Conservation (phyloP, 1,140 invertebrate species). For the Aethina tumida region DNA sequence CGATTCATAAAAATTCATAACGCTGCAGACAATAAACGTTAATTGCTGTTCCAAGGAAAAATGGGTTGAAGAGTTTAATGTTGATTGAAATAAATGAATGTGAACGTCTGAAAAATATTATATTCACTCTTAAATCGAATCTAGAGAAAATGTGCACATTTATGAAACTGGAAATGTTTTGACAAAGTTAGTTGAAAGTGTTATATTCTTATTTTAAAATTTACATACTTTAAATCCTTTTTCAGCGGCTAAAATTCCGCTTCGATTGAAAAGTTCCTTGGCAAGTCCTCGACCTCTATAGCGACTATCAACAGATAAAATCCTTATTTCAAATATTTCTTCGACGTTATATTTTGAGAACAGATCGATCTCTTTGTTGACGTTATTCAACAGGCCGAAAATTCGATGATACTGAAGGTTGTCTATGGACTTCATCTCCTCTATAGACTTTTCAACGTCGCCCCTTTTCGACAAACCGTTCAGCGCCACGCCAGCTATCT, state of each 20-base stretch:
- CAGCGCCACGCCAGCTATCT: slow-evolving; percentile 57
- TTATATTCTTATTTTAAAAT: neutral
- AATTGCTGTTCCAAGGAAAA: neutral
- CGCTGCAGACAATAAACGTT: neutral
- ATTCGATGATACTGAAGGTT: slow-evolving; percentile 57
- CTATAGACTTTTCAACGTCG: slow-evolving; percentile 46
- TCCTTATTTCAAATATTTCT: slow-evolving; percentile 67
- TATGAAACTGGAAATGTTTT: neutral
- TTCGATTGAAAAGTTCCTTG: slow-evolving; percentile 53
- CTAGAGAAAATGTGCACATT: neutral
- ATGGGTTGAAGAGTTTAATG: neutral
- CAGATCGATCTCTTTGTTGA: slow-evolving; percentile 50
- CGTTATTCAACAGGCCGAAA: slow-evolving; percentile 51
- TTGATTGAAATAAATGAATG: slow-evolving; percentile 1
- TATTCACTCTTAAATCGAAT: neutral
- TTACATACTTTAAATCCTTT: slow-evolving; percentile 54
- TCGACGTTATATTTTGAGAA: slow-evolving; percentile 55
- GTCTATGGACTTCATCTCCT: slow-evolving; percentile 43
- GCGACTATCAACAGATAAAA: slow-evolving; percentile 60
- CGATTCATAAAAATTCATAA: slow-evolving; percentile 9
- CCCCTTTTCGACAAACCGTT: slow-evolving; percentile 50
- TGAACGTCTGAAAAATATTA: neutral
- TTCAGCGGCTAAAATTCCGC: slow-evolving; percentile 52
- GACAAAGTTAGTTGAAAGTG: neutral
- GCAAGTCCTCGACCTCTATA: slow-evolving; percentile 62